phyloP scores from a whole-genome alignment of 2,888 invertebrate species.

The Athripsodes cinereus region DNA sequence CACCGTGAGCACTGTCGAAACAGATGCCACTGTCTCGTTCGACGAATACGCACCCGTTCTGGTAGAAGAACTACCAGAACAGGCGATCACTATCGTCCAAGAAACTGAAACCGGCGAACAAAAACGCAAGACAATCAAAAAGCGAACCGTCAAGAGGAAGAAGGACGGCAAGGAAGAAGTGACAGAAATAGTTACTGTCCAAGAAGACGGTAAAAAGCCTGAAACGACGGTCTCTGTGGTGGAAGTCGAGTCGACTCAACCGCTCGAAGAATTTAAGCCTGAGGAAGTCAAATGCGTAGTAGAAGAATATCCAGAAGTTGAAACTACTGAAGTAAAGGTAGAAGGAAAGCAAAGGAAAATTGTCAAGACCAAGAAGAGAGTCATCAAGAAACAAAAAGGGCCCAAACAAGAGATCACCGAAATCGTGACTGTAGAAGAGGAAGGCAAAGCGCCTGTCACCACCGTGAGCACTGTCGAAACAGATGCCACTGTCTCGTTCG shows the following conservation, averaged over 20 bases:
- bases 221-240: constrained; percentile 18
- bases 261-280: constrained; percentile 14
- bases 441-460: constrained; percentile 31
- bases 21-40: too few relatives aligned
- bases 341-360: constrained; percentile 33
- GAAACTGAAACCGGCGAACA: constrained; percentile 34
- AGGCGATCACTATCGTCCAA: constrained; percentile 30
- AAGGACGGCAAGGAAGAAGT: constrained; percentile 34
- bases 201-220: constrained; percentile 27
- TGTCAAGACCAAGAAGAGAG: constrained; percentile 36
- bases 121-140: constrained; percentile 33
- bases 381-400: constrained; percentile 36
- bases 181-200: constrained; percentile 32
- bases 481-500: too few relatives aligned
- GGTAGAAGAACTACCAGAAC: constrained; percentile 27
- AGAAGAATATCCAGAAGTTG: constrained; percentile 20
- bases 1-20: constrained; percentile 24
- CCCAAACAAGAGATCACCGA: constrained; percentile 41
- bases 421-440: constrained; percentile 40
- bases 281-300: constrained; percentile 22
- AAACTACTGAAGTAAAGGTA: neutral
- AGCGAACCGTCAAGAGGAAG: constrained; percentile 34
- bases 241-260: constrained; percentile 32
- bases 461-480: constrained; percentile 24
- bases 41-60: too few relatives aligned